These are phyloP conservation scores for Sylvia borin DNA, from an alignment of 2,797 vertebrate species.

Conservation along the genomic window DNA sequence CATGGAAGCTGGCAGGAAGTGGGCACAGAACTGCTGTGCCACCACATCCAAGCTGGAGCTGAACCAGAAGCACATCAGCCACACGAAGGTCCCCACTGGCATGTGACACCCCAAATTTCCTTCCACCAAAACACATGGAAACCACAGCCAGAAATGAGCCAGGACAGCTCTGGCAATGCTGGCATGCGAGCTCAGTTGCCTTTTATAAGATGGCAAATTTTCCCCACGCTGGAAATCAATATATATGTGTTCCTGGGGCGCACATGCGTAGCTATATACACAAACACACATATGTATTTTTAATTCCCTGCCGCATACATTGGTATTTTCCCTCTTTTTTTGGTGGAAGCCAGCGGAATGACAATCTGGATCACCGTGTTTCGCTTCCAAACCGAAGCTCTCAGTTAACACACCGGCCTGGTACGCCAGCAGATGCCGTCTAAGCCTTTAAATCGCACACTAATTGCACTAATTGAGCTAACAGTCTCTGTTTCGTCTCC, in stretches of 20 bases:
- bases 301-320: not conserved
- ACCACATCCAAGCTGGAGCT: not conserved
- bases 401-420: constrained; percentile 53
- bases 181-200: not conserved
- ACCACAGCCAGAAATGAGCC: not conserved
- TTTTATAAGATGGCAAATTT: not conserved
- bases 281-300: not conserved
- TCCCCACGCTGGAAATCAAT: not conserved
- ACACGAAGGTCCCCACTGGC: accelerated
- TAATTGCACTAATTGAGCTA: constrained; percentile 84
- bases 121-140: not conserved
- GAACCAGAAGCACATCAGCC: not conserved
- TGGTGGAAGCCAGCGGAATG: not conserved
- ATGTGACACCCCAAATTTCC: not conserved
- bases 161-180: not conserved
- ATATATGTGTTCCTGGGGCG: not conserved
- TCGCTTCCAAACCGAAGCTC: constrained; percentile 41
- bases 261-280: not conserved
- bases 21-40: not conserved
- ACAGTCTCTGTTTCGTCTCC: constrained; percentile 81
- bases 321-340: not conserved
- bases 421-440: constrained; percentile 77
- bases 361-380: constrained; percentile 30
- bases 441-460: constrained; percentile 80
- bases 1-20: accelerated